These are phyloP conservation scores for Helobdella robusta DNA, from an alignment of 2,888 invertebrate genomes.

Conservation along the genomic window DNA sequence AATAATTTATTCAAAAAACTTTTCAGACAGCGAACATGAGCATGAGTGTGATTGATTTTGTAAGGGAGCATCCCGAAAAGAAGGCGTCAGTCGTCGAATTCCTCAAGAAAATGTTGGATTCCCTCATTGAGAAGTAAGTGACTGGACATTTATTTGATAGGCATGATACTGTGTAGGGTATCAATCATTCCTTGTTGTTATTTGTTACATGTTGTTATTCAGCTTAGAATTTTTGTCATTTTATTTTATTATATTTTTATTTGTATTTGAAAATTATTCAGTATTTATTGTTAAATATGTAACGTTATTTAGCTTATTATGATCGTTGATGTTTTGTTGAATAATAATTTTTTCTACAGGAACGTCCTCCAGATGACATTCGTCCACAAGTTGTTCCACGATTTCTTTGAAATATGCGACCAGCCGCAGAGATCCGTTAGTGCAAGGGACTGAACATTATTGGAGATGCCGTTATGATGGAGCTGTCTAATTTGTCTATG, in stretches of 20 bases:
- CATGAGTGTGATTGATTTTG: conserved; percentile 1
- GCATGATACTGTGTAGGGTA: neutral
- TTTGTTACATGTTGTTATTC: neutral
- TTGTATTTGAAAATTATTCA: too few species aligned
- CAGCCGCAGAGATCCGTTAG: conserved; percentile 7
- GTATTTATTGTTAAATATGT: too few species aligned
- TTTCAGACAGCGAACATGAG: too few species aligned
- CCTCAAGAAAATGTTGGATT: conserved; percentile 3
- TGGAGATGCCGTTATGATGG: too few species aligned
- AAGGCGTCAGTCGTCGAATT: neutral
- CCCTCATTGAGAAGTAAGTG: conserved; percentile 18
- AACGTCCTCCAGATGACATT: conserved; percentile 14
- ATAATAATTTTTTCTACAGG: conserved; percentile 7
- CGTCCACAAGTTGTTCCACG: conserved; percentile 17
- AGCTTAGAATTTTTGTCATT: neutral
- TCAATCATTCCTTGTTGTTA: neutral
- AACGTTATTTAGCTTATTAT: too few species aligned
- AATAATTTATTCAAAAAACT: too few species aligned
- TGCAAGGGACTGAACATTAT: neutral
- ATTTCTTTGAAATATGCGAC: conserved; percentile 12
- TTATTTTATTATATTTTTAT: neutral
- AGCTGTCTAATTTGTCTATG: too few species aligned
- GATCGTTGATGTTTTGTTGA: too few species aligned
- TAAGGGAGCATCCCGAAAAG: conserved; percentile 17
- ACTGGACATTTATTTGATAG: neutral